Evolutionary conservation across 2,888 invertebrate species (phyloP).

Genomic region (Watsonalla binaria): DNA sequence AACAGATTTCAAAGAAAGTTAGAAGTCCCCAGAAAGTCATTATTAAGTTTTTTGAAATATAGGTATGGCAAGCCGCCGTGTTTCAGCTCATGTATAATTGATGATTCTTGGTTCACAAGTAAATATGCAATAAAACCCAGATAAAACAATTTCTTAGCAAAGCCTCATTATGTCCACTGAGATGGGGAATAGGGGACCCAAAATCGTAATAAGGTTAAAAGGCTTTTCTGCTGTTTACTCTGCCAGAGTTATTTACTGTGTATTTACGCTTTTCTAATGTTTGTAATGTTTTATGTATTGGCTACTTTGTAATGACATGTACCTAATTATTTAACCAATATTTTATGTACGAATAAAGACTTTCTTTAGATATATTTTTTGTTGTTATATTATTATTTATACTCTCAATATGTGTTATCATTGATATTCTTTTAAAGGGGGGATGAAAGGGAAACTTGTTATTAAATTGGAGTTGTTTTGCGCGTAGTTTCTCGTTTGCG

Average conservation of each 20-base stretch:
- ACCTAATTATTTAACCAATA: background rate
- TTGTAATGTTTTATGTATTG: constrained; percentile 1
- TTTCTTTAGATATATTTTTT: background rate
- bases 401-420: no score
- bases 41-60: no score
- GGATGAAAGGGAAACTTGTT: no score
- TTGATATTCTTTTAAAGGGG: no score
- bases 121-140: background rate
- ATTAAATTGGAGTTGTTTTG: no score
- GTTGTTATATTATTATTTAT: background rate
- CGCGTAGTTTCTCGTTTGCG: no score
- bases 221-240: constrained; percentile 5
- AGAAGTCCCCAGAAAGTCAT: no score
- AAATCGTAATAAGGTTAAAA: constrained; percentile 5
- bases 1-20: no score
- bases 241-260: background rate
- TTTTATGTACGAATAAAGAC: background rate
- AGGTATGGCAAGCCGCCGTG: no score
- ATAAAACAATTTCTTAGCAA: background rate
- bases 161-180: background rate
- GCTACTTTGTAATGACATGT: background rate
- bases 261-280: no score
- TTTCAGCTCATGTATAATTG: background rate
- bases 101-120: background rate
- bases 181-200: background rate